phyloP scores from a whole-genome alignment of 2,888 invertebrate species.

The Eupelmus urozonus region DNA sequence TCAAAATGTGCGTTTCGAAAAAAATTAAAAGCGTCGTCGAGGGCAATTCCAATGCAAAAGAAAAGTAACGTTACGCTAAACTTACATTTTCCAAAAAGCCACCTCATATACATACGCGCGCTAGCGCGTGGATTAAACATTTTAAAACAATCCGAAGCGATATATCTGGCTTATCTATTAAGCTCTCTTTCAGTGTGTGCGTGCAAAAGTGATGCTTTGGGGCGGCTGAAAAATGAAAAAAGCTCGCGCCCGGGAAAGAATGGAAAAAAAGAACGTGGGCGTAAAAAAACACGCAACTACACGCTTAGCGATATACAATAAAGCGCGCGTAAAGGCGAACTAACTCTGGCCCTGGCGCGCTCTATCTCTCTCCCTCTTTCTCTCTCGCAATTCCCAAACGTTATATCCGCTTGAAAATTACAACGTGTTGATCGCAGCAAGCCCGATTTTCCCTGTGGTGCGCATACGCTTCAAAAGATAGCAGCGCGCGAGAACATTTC shows the following conservation, averaged over 20 bases:
- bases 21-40: background rate
- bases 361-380: background rate
- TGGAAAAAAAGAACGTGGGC: background rate
- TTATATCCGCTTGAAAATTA: slow-evolving; percentile 53
- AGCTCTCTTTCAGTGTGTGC: slow-evolving; percentile 44
- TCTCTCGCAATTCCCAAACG: slow-evolving; percentile 30
- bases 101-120: background rate
- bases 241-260: background rate
- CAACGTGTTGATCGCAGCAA: slow-evolving; percentile 51
- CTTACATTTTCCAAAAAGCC: slow-evolving; percentile 17
- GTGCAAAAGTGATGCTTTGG: background rate
- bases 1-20: slow-evolving; percentile 1
- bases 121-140: slow-evolving; percentile 30
- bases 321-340: background rate
- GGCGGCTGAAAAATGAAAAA: slow-evolving; percentile 37
- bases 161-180: slow-evolving; percentile 56
- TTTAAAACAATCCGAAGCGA: slow-evolving; percentile 53
- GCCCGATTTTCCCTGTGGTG: slow-evolving; percentile 13
- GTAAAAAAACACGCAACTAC: slow-evolving; percentile 6
- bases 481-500: slow-evolving; percentile 29
- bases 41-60: slow-evolving; percentile 13
- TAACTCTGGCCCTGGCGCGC: no score
- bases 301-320: background rate
- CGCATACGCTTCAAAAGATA: slow-evolving; percentile 22
- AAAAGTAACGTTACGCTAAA: background rate